phyloP scores from a whole-genome alignment of 2,888 invertebrate genomes.

The Thereva nobilitata region DNA sequence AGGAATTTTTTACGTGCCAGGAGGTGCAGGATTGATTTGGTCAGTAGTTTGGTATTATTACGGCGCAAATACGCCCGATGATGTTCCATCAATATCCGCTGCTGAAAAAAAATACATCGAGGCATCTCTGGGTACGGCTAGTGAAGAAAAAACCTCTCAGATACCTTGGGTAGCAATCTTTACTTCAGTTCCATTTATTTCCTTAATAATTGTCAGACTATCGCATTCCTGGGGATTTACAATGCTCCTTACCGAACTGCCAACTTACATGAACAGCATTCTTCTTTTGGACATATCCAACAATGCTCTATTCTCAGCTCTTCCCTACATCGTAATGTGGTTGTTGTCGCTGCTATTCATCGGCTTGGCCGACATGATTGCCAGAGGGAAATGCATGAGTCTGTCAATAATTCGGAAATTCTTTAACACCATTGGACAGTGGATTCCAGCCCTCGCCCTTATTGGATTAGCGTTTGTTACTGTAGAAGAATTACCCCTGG shows the following conservation, averaged over 20 bases:
- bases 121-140: slow-evolving; percentile 61
- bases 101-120: slow-evolving; percentile 66
- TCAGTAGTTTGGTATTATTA: slow-evolving; percentile 62
- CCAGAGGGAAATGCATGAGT: slow-evolving; percentile 53
- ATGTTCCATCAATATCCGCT: slow-evolving; percentile 62
- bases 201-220: slow-evolving; percentile 62
- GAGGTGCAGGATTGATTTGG: slow-evolving; percentile 61
- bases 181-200: slow-evolving; percentile 68
- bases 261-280: slow-evolving; percentile 69
- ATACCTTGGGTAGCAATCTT: slow-evolving; percentile 69
- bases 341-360: slow-evolving; percentile 59
- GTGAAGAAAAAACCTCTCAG: slow-evolving; percentile 46
- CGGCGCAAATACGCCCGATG: slow-evolving; percentile 64
- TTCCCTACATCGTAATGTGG: slow-evolving; percentile 62
- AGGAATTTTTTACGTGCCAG: slow-evolving; percentile 67
- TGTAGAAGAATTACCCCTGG: slow-evolving; percentile 54
- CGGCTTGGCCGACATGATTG: slow-evolving; percentile 57
- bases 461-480: slow-evolving; percentile 61
- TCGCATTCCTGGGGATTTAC: slow-evolving; percentile 74
- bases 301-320: slow-evolving; percentile 60
- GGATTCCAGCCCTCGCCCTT: slow-evolving; percentile 62
- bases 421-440: slow-evolving; percentile 52
- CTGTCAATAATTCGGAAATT: slow-evolving; percentile 49
- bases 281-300: slow-evolving; percentile 65
- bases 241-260: slow-evolving; percentile 71